Base-by-base conservation (phyloP, 1,140 invertebrate species). In the Dufourea novaeangliae region DNA sequence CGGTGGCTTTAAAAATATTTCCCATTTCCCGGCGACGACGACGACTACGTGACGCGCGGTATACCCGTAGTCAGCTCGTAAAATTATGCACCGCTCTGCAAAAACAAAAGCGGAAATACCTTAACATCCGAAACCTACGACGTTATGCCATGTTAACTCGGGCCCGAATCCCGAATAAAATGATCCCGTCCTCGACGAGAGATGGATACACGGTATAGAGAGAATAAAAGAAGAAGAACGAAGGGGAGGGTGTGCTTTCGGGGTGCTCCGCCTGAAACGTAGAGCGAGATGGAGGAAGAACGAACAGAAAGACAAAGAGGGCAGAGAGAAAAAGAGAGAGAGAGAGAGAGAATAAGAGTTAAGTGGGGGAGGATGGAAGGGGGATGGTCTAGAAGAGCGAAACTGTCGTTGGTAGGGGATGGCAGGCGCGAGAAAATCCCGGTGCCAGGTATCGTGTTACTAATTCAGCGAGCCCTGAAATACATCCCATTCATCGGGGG, bases 401-500 rank as follows among this genome's bases (percentile, higher is more conserved):
- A n/a, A 46, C 50, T 52, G 59, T 50, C 54, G 50, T 57, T 14
- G 64, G 64, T 52, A 61, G 78, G 44, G 68, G 63, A n/a, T n/a
- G n/a, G 79, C 41, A 76, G 61, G 67, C 61, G 71, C 71, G 71
- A 70, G 61, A 78, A 84, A 77, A 77, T 59, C 83, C 50, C 75
- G 61, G 73, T 82, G 80, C 74, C 80, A 78, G 74, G 44, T 81
- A 87, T 86, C 77, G 85, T 76, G 79, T 90, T 88, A 88, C 82
- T 90, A 89, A 90, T 90, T 90, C 86, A 90, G 37, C 72, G 80
- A 66, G 34, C 77, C 62, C 68, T 75, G 73, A 88, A 90, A 90
- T 88, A 90, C 80, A 85, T 70, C 77, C n/a, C 88, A 88, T 90
- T 90, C 88, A 91, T 89, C 72, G 80, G n/a, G n/a, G n/a, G 39